Base-by-base conservation (phyloP, 2,888 invertebrate genomes). In the Gastracanthus pulcherrimus region DNA sequence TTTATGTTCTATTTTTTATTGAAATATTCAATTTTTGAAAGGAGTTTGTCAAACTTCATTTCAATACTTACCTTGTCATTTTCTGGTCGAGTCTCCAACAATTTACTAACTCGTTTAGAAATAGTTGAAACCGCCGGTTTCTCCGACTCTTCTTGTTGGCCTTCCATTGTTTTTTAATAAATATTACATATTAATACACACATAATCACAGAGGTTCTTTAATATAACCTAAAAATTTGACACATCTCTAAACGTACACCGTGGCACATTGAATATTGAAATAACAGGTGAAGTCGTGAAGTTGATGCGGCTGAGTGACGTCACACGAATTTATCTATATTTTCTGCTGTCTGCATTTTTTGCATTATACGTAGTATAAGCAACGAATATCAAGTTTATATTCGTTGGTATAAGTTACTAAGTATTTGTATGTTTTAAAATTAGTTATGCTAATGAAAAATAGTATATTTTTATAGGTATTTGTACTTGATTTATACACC, bases 71-170 rank as follows among this genome's bases (percentile, higher is more conserved):
- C 91, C 88, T 91, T 90, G 81, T 92, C 91, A 86, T 91, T 90
- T 75, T 92, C 91, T 4, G 90, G 87, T 72, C 90, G 86, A 2
- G 89, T 89, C 80, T 91, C 90, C 34, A 91, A 84, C 58, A 91
- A 84, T 85, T 91, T 91, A 80, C 88, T 89, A 4, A 91, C 90
- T 16, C 90, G 84, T 72, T 88, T 88, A 71, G 89, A 86, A 70
- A 91, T 81, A 13, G 89, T 86, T 3, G 79, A 79, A 16, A 55
- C 13, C 2, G 26, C n/a, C 11, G 69, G 60, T 55, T 70, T 58
- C 2, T 82, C 81, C 5, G 34, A 67, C 7, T 16, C 76, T 23
- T 31, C 51, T 4, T 29, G 11, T 62, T 62, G 48, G 38, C 23
- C 51, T 29, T 81, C 81, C 83, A 83, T 67, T 82, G 19, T n/a